Conservation (phyloP, 2,888 invertebrate genomes). For the Drosophila kuntzei region DNA sequence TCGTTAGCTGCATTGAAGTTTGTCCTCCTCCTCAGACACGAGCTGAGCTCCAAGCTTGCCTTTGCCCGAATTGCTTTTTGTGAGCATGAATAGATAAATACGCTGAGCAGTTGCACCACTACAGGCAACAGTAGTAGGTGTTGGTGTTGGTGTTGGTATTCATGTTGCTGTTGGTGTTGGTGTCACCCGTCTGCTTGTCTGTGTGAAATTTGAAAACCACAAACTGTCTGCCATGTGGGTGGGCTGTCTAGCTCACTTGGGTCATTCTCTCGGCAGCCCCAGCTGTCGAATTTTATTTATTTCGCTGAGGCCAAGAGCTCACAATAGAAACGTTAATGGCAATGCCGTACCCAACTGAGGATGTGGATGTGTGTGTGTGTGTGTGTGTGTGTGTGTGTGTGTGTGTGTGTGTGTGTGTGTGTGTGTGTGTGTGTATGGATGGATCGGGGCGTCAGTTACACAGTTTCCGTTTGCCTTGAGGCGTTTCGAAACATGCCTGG, state of each 20-base stretch:
- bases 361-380: constrained; percentile 5
- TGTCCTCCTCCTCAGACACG: constrained; percentile 4
- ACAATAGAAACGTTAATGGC: constrained; percentile 81
- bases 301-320: constrained; percentile 79
- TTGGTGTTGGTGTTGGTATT: constrained; percentile 7
- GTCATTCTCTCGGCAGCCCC: constrained; percentile 52
- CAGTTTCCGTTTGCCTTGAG: constrained; percentile 77
- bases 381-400: no score
- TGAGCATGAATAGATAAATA: constrained; percentile 80
- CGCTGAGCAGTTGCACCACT: constrained; percentile 50
- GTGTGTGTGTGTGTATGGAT: constrained; percentile 25
- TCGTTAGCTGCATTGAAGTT: constrained; percentile 81
- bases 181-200: constrained; percentile 33
- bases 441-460: constrained; percentile 70
- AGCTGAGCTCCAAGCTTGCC: constrained; percentile 3
- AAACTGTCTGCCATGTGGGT: constrained; percentile 65
- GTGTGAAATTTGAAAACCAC: constrained; percentile 70
- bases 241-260: constrained; percentile 41
- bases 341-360: constrained; percentile 41
- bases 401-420: constrained; percentile 14
- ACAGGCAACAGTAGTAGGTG: constrained; percentile 20
- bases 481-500: constrained; percentile 55
- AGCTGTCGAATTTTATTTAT: constrained; percentile 80
- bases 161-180: constrained; percentile 15
- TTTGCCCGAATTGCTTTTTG: constrained; percentile 65